A percentile compares a stretch with the other conserved stretches of the same genome.
phyloP scores from a whole-genome alignment of 1,140 invertebrate species.

The Drosophila gunungcola region DNA sequence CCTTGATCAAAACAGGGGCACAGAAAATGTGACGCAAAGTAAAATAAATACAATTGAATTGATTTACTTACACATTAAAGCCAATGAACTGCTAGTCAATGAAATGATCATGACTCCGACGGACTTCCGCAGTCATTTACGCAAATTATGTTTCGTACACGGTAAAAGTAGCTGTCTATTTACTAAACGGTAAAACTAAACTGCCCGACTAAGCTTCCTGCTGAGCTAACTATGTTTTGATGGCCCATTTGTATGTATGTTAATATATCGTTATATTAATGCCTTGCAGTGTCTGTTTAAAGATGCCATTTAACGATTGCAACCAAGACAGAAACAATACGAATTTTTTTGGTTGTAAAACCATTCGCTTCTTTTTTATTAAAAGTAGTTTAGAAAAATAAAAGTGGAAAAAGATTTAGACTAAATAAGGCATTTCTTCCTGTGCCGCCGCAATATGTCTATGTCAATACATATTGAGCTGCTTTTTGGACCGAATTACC shows the following conservation, averaged over 20 bases:
- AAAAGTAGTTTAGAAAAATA: constrained; percentile 1
- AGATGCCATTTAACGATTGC: too few species aligned
- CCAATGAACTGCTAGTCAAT: constrained; percentile 25
- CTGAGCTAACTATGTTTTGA: not conserved
- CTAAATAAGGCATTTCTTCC: not conserved
- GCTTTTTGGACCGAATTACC: constrained; percentile 43
- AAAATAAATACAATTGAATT: constrained; percentile 44
- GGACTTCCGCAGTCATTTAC: constrained; percentile 65
- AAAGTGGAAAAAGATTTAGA: constrained; percentile 28
- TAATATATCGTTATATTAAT: too few species aligned
- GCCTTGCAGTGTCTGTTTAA: too few species aligned
- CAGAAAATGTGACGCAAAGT: constrained; percentile 47
- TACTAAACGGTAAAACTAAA: constrained; percentile 39
- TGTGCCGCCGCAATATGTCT: not conserved
- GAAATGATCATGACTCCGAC: constrained; percentile 45
- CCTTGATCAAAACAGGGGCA: constrained; percentile 7
- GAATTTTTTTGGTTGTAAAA: too few species aligned
- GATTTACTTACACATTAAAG: constrained; percentile 44
- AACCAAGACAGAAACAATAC: too few species aligned
- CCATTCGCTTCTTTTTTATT: too few species aligned
- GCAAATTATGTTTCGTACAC: constrained; percentile 37
- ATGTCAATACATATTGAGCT: constrained; percentile 15
- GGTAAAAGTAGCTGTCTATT: constrained; percentile 38
- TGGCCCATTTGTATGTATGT: too few species aligned
- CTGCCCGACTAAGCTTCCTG: constrained; percentile 8